A percentile compares a stretch with the other conserved stretches of the same genome.
These are phyloP conservation scores for Antechinus stuartii DNA, from an alignment of 2,113 vertebrate genomes.

Conservation along the genomic window DNA sequence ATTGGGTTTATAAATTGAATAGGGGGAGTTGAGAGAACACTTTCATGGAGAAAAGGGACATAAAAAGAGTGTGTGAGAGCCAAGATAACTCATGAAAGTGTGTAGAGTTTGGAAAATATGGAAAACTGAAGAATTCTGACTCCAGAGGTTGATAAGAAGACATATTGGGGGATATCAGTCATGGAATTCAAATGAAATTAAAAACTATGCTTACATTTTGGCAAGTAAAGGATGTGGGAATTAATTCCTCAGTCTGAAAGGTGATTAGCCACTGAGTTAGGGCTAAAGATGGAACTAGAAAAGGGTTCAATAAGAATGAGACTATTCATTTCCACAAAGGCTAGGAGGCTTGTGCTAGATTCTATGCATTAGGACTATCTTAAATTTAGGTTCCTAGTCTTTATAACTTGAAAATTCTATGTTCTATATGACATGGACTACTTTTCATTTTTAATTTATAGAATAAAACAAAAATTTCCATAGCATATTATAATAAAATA, in stretches of 20 bases:
- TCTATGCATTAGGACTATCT: neutral
- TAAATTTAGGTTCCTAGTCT: neutral
- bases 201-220: neutral
- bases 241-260: neutral
- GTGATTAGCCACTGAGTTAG: neutral
- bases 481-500: neutral
- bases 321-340: neutral
- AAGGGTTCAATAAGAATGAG: neutral
- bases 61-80: neutral
- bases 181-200: neutral
- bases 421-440: neutral
- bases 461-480: neutral
- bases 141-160: neutral
- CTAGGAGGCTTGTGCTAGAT: neutral
- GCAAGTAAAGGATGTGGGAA: neutral
- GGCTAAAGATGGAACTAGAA: neutral
- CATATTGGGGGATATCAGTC: neutral
- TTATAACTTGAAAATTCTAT: neutral
- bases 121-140: neutral
- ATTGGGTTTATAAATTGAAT: neutral
- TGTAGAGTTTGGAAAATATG: neutral
- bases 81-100: neutral
- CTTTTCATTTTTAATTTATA: neutral
- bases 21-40: neutral
- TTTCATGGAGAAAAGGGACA: neutral